Evolutionary conservation across 2,888 invertebrate genomes (phyloP).

Genomic region (Epinotia nisella): DNA sequence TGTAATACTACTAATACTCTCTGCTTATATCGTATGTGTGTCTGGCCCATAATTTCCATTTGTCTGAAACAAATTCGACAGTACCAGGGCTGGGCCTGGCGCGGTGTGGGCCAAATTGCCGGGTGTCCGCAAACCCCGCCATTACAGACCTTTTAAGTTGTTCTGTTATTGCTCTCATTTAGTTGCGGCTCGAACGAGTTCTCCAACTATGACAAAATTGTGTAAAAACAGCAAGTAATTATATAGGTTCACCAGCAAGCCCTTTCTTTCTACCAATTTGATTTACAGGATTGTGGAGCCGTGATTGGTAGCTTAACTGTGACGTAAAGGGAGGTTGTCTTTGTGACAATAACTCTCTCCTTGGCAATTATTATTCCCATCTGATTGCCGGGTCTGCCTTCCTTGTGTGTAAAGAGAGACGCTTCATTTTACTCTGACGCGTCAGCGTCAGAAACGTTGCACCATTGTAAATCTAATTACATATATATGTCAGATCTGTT

Average conservation of each 20-base stretch:
- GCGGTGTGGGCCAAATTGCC: constrained; percentile 5
- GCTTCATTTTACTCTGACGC: too few relatives aligned
- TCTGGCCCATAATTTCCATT: constrained; percentile 3
- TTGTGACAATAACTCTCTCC: background rate
- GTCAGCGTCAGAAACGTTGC: too few relatives aligned
- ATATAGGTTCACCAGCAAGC: background rate
- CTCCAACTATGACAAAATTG: constrained; percentile 25
- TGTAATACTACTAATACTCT: background rate
- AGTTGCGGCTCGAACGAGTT: constrained; percentile 15
- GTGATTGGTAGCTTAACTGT: too few relatives aligned
- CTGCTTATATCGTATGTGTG: background rate
- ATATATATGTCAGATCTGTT: too few relatives aligned
- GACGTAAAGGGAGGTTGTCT: background rate
- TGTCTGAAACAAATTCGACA: constrained; percentile 12
- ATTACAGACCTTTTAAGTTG: constrained; percentile 23
- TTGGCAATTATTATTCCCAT: too few relatives aligned
- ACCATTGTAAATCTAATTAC: too few relatives aligned
- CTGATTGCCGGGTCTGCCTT: too few relatives aligned
- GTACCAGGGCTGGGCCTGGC: background rate
- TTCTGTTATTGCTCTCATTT: constrained; percentile 29
- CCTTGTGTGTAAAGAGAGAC: too few relatives aligned
- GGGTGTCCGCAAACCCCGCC: constrained; percentile 14
- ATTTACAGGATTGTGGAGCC: background rate
- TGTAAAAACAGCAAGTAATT: constrained; percentile 6
- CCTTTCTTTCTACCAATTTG: background rate